Evolutionary conservation across 2,888 invertebrate genomes (phyloP), one percentile per base, ranked within the genome.

Genomic region (Acleris holmiana): DNA sequence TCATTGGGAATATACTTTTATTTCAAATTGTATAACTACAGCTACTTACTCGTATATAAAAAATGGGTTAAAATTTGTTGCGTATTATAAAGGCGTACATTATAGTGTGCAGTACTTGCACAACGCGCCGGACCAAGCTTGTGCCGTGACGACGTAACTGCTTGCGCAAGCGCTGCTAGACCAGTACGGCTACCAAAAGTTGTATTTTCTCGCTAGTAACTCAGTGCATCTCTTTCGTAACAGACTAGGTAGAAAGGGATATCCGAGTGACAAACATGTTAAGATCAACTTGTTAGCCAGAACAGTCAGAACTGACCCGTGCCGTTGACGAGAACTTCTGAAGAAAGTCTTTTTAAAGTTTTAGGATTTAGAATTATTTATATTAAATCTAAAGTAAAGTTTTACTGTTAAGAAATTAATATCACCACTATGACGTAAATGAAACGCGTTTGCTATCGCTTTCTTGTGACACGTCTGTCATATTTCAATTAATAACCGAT

Each of bases 391-490:
- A n/a, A 2, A 17, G n/a, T 17, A 17, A 0, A 15, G 7, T n/a
- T n/a, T n/a, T n/a, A 6, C n/a, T 35, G 51, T 54, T 40, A 18
- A 40, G 40, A 6, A 40, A n/a, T 29, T 0, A 19, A 19, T 29
- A n/a, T 29, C 51, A 41, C 62, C 62, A 51, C 47, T 47, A 58
- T 57, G 57, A 54, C 64, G 58, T 54, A 64, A 64, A 15, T 10
- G 48, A 44, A 58, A 44, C 19, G 53, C 58, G 41, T 58, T 64
- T 48, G 53, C 48, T 54, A 59, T 64, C 64, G 64, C 41, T 18
- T 41, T 64, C 53, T 47, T 53, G 58, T 58, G 64, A 59, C 64
- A 64, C 58, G 48, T 48, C 58, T 64, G 64, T 59, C 64, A 64
- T 35, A 64, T 64, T 64, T 64, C 58, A 54, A 64, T 64, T 64